phyloP scores from a whole-genome alignment of 2,888 invertebrate species.

The Dorcus hopei region DNA sequence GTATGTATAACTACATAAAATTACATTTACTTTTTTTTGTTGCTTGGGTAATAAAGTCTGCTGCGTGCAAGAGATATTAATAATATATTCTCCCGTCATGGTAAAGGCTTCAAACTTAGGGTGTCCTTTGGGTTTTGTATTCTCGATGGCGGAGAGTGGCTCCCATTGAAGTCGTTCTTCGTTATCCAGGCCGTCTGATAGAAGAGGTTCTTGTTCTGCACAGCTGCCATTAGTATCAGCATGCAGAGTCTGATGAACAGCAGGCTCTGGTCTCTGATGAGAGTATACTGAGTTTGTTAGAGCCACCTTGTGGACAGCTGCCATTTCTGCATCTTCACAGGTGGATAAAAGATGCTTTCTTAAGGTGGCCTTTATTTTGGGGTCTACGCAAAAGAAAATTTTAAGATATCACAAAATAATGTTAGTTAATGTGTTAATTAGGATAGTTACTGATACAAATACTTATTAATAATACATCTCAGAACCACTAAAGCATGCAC shows the following conservation, averaged over 20 bases:
- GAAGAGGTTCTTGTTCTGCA: conserved; percentile 51
- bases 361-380: conserved; percentile 79
- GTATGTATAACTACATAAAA: too few relatives aligned
- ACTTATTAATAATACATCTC: neutral
- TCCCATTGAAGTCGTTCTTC: conserved; percentile 56
- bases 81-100: conserved; percentile 96
- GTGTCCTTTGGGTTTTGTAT: conserved; percentile 34
- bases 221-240: conserved; percentile 58
- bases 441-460: neutral
- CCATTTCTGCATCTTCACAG: conserved; percentile 50
- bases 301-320: conserved; percentile 50
- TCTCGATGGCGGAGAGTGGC: conserved; percentile 50
- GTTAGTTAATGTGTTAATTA: neutral
- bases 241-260: conserved; percentile 40
- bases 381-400: conserved; percentile 61
- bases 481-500: neutral
- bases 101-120: conserved; percentile 88
- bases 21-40: conserved; percentile 53
- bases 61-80: conserved; percentile 84
- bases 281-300: conserved; percentile 44
- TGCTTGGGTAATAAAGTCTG: conserved; percentile 62
- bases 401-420: neutral
- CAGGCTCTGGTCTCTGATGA: conserved; percentile 52
- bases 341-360: conserved; percentile 65
- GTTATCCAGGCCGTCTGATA: conserved; percentile 48